Base-by-base conservation (phyloP, 1,140 invertebrate genomes). In the Neodiprion lecontei region DNA sequence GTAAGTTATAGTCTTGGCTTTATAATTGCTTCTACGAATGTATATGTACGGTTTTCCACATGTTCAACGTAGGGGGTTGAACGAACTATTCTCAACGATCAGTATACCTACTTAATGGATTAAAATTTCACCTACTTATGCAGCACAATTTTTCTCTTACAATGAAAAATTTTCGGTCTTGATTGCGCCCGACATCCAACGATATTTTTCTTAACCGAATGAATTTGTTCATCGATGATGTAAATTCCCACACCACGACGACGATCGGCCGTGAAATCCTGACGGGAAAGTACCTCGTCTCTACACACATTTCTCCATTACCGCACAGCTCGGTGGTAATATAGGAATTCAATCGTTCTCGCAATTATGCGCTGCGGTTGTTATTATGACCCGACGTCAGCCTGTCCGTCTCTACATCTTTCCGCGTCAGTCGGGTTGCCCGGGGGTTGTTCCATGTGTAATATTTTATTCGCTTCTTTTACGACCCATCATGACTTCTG, bases 381-480 rank as follows among this genome's bases (percentile, higher is more conserved):
- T 85, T 87, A 87, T 86, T 88, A 85, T 79, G 72, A 82, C 48
- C 48, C 21, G 21, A 14, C 73, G 73, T 40, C 70, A 74, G 77
- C 76, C 74, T 40, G 73, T 74, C 75, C 68, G 70, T 53, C 68
- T 61, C 53, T 61, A 17, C n/a, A 61, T 61, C 53, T 61, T 61
- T 11, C 53, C n/a, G 53, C 53, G 53, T 61, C n/a, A 17, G 53
- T 61, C 53, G 53, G 9, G 28, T 40, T 61, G 53, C 53, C 53
- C n/a, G 53, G 53, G 53, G 53, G 53, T 61, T 61, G 53, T 61
- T 61, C 53, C 53, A 61, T 17, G n/a, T 9, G 53, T 17, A 86
- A 86, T 88, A 86, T 87, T 87, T 87, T 87, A 87, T 87, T 87
- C 82, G 85, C 81, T 86, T 84, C 86, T 85, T 88, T 87, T 87